phyloP scores from a whole-genome alignment of 2,113 vertebrate genomes.

The Tursiops truncatus region DNA sequence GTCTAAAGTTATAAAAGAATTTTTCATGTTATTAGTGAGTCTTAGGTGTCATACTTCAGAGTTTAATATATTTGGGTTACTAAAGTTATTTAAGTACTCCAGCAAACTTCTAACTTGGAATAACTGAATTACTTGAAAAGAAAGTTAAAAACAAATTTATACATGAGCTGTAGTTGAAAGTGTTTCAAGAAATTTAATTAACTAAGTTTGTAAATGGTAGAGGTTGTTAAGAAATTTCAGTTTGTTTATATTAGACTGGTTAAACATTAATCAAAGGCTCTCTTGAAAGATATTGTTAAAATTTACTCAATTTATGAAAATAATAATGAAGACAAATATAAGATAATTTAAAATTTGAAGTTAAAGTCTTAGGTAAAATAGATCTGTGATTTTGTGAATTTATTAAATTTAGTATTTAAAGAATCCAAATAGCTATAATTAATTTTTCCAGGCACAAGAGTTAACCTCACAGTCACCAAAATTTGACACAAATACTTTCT shows the following conservation, averaged over 20 bases:
- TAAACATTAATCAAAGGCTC: background rate
- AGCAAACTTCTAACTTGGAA: background rate
- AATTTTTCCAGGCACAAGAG: background rate
- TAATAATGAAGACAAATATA: background rate
- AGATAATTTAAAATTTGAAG: background rate
- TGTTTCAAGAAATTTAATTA: conserved; percentile 2
- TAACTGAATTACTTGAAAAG: background rate
- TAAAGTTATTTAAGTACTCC: background rate
- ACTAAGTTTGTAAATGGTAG: background rate
- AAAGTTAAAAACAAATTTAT: background rate
- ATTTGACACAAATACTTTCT: background rate
- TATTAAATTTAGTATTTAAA: background rate
- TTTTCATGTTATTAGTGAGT: background rate
- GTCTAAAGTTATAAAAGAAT: background rate
- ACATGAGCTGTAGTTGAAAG: background rate
- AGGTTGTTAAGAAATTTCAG: background rate
- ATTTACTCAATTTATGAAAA: background rate
- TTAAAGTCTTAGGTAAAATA: conserved; percentile 20
- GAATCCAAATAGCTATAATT: background rate
- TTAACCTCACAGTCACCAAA: background rate
- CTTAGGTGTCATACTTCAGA: background rate
- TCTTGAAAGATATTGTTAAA: background rate
- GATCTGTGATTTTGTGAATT: background rate
- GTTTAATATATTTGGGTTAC: background rate
- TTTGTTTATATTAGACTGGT: background rate